A percentile compares a stretch with the other conserved stretches of the same genome.
Conservation (phyloP, 2,888 invertebrate species). For the Pheosia gnoma region DNA sequence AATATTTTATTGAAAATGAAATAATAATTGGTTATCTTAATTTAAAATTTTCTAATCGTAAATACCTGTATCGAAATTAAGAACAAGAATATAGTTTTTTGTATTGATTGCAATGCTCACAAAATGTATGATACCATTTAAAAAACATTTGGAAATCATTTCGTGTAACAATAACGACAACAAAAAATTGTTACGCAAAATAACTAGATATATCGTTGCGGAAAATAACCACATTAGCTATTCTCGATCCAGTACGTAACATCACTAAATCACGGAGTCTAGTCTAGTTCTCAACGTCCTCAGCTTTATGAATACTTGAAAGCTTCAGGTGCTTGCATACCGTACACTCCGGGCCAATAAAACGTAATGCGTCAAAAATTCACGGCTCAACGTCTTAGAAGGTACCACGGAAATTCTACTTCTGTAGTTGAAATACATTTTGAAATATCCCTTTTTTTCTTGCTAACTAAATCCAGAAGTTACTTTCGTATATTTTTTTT, state of each 20-base stretch:
- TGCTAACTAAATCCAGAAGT: not conserved
- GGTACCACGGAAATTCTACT: slow-evolving; percentile 19
- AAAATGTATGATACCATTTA: too few species aligned
- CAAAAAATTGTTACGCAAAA: too few species aligned
- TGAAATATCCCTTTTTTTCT: slow-evolving; percentile 31
- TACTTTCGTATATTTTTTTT: too few species aligned
- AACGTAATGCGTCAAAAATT: slow-evolving; percentile 42
- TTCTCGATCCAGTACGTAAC: slow-evolving; percentile 17
- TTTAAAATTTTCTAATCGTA: too few species aligned
- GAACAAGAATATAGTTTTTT: too few species aligned
- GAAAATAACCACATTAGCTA: not conserved
- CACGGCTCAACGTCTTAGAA: slow-evolving; percentile 31
- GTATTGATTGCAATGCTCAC: too few species aligned
- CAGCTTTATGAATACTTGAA: slow-evolving; percentile 69
- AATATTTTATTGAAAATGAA: too few species aligned
- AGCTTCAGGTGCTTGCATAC: slow-evolving; percentile 53
- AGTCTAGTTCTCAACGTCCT: slow-evolving; percentile 61
- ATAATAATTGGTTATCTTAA: too few species aligned
- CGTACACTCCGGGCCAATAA: slow-evolving; percentile 50
- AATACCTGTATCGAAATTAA: too few species aligned
- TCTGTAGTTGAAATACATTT: slow-evolving; percentile 36
- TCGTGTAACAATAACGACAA: too few species aligned
- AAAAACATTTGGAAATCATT: too few species aligned
- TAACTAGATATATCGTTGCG: too few species aligned
- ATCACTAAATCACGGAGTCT: slow-evolving; percentile 51